A percentile compares a stretch with the other conserved stretches of the same genome.
Conservation (phyloP, 2,888 invertebrate species). For the Oxycera nigricornis region DNA sequence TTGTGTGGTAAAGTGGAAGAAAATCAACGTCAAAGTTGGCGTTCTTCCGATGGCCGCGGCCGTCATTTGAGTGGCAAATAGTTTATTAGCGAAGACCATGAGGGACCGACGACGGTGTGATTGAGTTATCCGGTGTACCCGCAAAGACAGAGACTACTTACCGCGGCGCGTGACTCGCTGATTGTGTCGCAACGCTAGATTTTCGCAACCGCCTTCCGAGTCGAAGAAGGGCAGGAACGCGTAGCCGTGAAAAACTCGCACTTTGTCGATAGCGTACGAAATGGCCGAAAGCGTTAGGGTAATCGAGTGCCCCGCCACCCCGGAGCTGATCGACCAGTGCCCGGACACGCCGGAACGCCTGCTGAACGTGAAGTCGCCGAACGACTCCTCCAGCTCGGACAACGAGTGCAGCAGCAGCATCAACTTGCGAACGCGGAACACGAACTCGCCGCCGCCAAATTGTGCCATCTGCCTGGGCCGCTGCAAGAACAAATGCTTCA, state of each 20-base stretch:
- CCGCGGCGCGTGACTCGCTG: slow-evolving; percentile 41
- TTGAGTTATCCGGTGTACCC: too few relatives aligned
- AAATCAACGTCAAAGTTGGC: slow-evolving; percentile 16
- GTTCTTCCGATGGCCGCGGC: slow-evolving; percentile 4
- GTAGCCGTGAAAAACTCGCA: background rate
- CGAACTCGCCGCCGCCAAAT: slow-evolving; percentile 78
- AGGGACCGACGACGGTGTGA: too few relatives aligned
- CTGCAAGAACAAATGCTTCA: slow-evolving; percentile 87
- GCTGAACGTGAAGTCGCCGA: slow-evolving; percentile 44
- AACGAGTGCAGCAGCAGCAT: slow-evolving; percentile 63
- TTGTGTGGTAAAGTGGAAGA: slow-evolving; percentile 23
- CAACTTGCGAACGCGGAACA: slow-evolving; percentile 64
- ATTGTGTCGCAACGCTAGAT: background rate
- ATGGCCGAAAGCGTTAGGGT: slow-evolving; percentile 40
- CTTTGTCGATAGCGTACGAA: background rate
- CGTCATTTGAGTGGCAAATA: slow-evolving; percentile 21
- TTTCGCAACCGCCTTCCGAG: background rate
- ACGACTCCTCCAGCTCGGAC: slow-evolving; percentile 61
- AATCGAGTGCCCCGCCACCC: slow-evolving; percentile 48
- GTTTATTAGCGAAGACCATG: too few relatives aligned
- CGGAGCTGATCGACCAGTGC: slow-evolving; percentile 48
- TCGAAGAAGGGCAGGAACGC: background rate
- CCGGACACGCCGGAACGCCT: slow-evolving; percentile 49
- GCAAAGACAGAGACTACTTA: background rate
- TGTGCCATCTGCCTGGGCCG: slow-evolving; percentile 93